Conservation (phyloP, 2,797 vertebrate genomes). For the Melanotaenia nigrans region DNA sequence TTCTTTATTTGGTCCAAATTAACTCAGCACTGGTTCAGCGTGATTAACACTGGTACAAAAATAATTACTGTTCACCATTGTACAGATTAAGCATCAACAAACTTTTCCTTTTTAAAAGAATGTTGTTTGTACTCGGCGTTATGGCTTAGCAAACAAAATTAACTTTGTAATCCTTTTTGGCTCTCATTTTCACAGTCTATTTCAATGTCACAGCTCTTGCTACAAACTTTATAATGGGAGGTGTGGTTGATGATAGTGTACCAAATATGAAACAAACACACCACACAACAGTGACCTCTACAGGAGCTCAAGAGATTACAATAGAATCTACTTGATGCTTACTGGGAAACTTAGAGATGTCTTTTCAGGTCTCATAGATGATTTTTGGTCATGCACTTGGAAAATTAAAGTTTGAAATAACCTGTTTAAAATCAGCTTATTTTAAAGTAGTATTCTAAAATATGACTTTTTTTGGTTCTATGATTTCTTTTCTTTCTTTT, state of each 20-base stretch:
- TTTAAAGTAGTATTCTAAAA: background rate
- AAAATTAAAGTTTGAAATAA: conserved; percentile 1
- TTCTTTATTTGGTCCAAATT: conserved; percentile 76
- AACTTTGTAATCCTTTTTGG: conserved; percentile 67
- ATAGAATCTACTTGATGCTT: conserved; percentile 4
- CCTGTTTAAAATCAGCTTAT: background rate
- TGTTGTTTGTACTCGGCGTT: conserved; percentile 59
- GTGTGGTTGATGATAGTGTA: conserved; percentile 26
- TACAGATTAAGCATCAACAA: conserved; percentile 71
- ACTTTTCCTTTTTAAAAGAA: conserved; percentile 61
- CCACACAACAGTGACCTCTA: conserved; percentile 87
- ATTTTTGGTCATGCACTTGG: conserved; percentile 1
- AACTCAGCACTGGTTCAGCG: conserved; percentile 71
- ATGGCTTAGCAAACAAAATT: conserved; percentile 62
- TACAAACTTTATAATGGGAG: conserved; percentile 46
- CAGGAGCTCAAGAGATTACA: conserved; percentile 73
- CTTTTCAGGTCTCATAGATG: conserved; percentile 1
- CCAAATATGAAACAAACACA: conserved; percentile 39
- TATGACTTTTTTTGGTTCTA: background rate
- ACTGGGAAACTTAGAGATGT: background rate
- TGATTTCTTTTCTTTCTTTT: background rate
- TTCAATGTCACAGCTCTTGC: conserved; percentile 73
- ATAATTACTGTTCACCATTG: conserved; percentile 67
- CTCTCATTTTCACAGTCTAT: conserved; percentile 45
- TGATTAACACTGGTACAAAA: conserved; percentile 70